Conservation (phyloP, 2,888 invertebrate genomes). For the Andrena dorsata region DNA sequence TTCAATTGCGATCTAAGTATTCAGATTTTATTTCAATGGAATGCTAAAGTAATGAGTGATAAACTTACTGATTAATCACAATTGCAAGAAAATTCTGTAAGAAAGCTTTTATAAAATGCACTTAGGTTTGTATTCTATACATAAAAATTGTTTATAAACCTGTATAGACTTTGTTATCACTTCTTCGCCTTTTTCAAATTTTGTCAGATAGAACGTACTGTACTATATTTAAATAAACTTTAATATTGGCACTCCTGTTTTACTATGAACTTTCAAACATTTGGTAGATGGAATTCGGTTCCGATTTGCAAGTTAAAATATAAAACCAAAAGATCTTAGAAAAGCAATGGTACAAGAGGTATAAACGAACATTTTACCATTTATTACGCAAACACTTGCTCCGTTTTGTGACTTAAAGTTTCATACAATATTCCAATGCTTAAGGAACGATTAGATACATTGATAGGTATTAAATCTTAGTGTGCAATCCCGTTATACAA, state of each 20-base stretch:
- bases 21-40: background rate
- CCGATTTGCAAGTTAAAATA: background rate
- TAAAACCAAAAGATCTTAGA: background rate
- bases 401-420: conserved; percentile 13
- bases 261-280: conserved; percentile 15
- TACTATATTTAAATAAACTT: conserved; percentile 1
- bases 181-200: background rate
- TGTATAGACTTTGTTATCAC: background rate
- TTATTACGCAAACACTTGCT: conserved; percentile 43
- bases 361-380: conserved; percentile 36
- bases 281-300: background rate
- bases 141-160: background rate
- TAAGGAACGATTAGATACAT: conserved; percentile 9
- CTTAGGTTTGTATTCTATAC: background rate
- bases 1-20: background rate
- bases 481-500: conserved; percentile 61
- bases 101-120: background rate
- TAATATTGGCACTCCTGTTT: conserved; percentile 18
- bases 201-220: background rate
- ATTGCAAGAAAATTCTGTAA: conserved; percentile 5
- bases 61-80: background rate
- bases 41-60: background rate
- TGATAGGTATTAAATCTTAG: conserved; percentile 22
- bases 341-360: conserved; percentile 15
- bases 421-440: conserved; percentile 31